Evolutionary conservation across 2,113 vertebrate genomes (phyloP).

Genomic region (Galeopterus variegatus): DNA sequence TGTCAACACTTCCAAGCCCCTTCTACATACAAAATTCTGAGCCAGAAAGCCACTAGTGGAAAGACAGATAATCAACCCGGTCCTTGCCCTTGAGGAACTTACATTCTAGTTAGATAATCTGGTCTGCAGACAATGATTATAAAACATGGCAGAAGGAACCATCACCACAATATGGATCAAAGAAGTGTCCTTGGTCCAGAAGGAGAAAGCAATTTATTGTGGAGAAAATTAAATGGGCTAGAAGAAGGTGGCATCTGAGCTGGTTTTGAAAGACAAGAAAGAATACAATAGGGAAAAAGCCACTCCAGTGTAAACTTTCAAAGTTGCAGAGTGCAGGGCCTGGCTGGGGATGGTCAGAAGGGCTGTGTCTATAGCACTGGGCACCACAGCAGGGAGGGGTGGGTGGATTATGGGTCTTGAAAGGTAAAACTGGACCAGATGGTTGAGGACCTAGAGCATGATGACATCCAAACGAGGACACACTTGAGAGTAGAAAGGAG

Average conservation of each 20-base stretch:
- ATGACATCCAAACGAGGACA: neutral
- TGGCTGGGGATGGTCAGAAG: neutral
- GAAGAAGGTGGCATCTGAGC: neutral
- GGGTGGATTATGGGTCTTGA: neutral
- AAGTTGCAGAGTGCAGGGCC: neutral
- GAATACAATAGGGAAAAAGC: neutral
- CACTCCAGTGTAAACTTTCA: neutral
- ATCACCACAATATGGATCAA: neutral
- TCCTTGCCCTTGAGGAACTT: neutral
- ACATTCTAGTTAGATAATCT: neutral
- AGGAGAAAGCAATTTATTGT: neutral
- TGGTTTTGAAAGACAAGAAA: constrained; percentile 13
- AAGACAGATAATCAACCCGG: neutral
- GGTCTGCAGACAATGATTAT: neutral
- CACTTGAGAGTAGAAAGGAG: neutral
- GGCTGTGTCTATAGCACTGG: neutral
- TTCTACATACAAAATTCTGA: neutral
- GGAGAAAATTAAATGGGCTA: neutral
- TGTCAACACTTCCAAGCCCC: neutral
- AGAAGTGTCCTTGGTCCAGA: neutral
- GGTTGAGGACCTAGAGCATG: neutral
- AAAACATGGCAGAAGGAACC: neutral
- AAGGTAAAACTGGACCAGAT: neutral
- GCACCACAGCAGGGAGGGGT: neutral
- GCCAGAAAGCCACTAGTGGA: neutral